Evolutionary conservation across 2,113 vertebrate genomes (phyloP), one percentile per base, ranked within the genome.

Genomic region (Urocolius indicus): DNA sequence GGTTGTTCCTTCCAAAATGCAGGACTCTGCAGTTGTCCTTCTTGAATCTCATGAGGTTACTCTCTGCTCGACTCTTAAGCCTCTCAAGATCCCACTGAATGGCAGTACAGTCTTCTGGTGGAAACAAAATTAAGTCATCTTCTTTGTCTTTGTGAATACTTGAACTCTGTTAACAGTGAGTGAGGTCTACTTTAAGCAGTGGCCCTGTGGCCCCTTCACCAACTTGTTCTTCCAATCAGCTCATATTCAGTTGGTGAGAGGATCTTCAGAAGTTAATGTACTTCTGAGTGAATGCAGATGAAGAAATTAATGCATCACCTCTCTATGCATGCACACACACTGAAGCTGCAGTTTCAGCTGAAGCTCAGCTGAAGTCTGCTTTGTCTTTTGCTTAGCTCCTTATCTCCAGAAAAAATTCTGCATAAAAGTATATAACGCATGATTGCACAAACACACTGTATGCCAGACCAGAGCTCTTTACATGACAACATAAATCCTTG

Each of bases 221-320:
- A 85, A 9, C 29, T 52, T 88, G 69, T 79, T 41, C 26, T 75
- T n/a, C 55, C 52, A 75, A 0, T 3, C 48, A 74, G 9, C 21
- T 17, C 24, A 6, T 21, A 6, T 30, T 71, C 2, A 7, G 74
- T 30, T 41, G 23, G n/a, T 43, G 57, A 81, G 16, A 11, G 11
- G 10, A 36, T 36, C 13, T 9, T 24, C 22, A 43, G 0, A 0
- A 27, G 34, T n/a, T 29, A 66, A 58, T 4, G 32, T 17, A 66
- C 24, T 32, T 80, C 5, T 7, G 34, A 67, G 68, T n/a, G 58
- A n/a, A 9, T 0, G 0, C 2, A 8, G n/a, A 30, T 61, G 21
- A 17, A 36, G 1, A 30, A 20, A 14, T 29, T 62, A 26, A 61
- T 16, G 15, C 32, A 24, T 48, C 46, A 21, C 20, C 34, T 72